phyloP scores from a whole-genome alignment of 2,888 invertebrate species.

The Parnassius smintheus region DNA sequence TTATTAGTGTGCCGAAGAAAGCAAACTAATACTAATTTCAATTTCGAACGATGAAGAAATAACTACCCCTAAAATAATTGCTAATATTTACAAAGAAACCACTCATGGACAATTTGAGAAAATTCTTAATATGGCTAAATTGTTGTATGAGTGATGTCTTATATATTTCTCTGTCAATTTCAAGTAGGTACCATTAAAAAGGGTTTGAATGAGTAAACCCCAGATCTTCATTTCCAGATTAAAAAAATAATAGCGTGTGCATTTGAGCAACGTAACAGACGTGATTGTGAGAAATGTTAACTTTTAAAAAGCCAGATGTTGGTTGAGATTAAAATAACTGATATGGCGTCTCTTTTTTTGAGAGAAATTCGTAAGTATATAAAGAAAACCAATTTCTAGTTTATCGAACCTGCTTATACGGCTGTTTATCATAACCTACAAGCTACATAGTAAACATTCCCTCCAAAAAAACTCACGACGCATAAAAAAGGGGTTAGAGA shows the following conservation, averaged over 20 bases:
- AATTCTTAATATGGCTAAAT: no score
- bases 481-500: constrained; percentile 74
- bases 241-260: constrained; percentile 3
- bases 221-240: no score
- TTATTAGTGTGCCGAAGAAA: no score
- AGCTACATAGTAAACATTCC: constrained; percentile 65
- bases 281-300: background rate
- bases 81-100: no score
- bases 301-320: background rate
- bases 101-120: no score
- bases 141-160: no score
- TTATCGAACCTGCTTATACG: constrained; percentile 41
- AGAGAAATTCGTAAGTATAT: background rate
- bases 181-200: no score
- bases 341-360: background rate
- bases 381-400: constrained; percentile 7
- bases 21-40: no score
- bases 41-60: no score
- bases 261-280: background rate
- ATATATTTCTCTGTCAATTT: no score
- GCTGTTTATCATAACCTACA: constrained; percentile 64
- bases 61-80: no score
- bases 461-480: constrained; percentile 65
- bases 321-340: background rate
- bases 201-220: no score